phyloP scores from a whole-genome alignment of 2,888 invertebrate genomes.

The Thecocarcelia acutangulata region DNA sequence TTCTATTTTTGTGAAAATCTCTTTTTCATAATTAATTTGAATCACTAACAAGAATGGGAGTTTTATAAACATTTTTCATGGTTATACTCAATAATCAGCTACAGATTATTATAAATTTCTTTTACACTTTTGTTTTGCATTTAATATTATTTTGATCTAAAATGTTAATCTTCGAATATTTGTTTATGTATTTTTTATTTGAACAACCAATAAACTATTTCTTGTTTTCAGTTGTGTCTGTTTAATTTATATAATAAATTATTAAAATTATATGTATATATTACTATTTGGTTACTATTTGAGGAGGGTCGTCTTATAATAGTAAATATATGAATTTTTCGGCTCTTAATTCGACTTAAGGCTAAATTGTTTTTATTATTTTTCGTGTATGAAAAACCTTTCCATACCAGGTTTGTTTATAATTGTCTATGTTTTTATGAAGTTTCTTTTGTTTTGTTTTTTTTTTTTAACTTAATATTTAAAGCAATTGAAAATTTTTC shows the following conservation, averaged over 20 bases:
- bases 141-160: constrained; percentile 69
- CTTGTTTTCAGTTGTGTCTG: constrained; percentile 26
- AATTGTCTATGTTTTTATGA: constrained; percentile 39
- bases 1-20: constrained; percentile 27
- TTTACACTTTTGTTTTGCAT: constrained; percentile 34
- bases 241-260: constrained; percentile 46
- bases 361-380: constrained; percentile 35
- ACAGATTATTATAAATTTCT: constrained; percentile 70
- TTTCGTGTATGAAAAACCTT: constrained; percentile 51
- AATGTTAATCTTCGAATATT: constrained; percentile 69
- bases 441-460: neutral
- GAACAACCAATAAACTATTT: constrained; percentile 59
- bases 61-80: constrained; percentile 61
- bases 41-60: constrained; percentile 67
- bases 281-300: constrained; percentile 60
- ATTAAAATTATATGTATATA: constrained; percentile 59
- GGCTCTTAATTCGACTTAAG: constrained; percentile 65
- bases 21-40: constrained; percentile 57
- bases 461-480: neutral
- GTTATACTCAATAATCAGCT: constrained; percentile 61
- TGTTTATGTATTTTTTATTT: constrained; percentile 39
- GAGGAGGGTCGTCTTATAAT: constrained; percentile 55
- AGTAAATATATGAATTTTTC: constrained; percentile 14
- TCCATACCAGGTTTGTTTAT: constrained; percentile 49
- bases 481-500: too few relatives aligned